Conservation (phyloP, 2,113 vertebrate genomes). For the Neomonachus schauinslandi region DNA sequence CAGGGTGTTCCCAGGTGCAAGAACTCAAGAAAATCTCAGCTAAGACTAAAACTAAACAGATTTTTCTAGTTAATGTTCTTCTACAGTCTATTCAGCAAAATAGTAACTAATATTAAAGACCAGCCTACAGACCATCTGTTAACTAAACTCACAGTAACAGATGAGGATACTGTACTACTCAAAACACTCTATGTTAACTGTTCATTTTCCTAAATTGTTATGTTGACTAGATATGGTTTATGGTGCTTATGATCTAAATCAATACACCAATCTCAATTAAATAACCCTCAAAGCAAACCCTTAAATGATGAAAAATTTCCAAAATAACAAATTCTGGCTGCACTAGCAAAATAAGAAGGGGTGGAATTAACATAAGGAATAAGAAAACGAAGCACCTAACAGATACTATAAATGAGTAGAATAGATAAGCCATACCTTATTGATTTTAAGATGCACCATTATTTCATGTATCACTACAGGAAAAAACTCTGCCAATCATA, state of each 20-base stretch:
- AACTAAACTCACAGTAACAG: slow-evolving; percentile 19
- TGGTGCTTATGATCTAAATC: slow-evolving; percentile 1
- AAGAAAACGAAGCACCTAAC: slow-evolving; percentile 20
- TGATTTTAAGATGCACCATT: neutral
- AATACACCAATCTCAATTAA: slow-evolving; percentile 46
- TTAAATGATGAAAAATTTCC: slow-evolving; percentile 33
- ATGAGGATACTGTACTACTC: neutral
- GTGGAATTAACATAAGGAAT: neutral
- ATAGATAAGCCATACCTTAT: neutral
- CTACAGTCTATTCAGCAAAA: neutral
- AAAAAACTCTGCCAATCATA: neutral
- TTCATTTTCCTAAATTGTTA: neutral
- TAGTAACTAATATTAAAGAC: neutral
- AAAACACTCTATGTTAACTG: neutral
- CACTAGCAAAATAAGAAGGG: neutral
- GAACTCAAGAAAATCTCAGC: slow-evolving; percentile 22
- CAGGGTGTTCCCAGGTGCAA: neutral
- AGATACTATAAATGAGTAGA: neutral
- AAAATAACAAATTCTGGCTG: neutral
- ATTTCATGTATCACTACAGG: neutral
- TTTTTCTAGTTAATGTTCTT: neutral
- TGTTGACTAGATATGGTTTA: neutral
- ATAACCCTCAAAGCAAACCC: slow-evolving; percentile 34
- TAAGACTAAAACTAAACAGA: neutral
- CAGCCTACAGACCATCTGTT: neutral